Percentiles rank a stretch among this genome's conserved stretches.
Conservation (phyloP, 2,888 invertebrate species). For the Odontocolon sp. region DNA sequence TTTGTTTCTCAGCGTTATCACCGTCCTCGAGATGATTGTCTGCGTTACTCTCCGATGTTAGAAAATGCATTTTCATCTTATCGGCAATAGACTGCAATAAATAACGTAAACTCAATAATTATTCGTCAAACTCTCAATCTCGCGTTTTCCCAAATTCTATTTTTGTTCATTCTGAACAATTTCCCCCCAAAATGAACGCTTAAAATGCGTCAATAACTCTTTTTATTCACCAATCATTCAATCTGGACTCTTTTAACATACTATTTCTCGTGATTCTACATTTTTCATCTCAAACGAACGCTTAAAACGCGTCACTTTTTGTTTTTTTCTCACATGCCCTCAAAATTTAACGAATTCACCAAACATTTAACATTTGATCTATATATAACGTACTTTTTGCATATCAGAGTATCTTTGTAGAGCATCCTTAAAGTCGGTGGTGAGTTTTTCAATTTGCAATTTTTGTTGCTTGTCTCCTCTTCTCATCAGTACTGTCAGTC, state of each 20-base stretch:
- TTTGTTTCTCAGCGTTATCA: constrained; percentile 70
- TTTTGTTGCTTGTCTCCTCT: constrained; percentile 90
- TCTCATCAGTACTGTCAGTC: constrained; percentile 87
- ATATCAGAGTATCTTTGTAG: constrained; percentile 89
- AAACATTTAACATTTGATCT: too few relatives aligned
- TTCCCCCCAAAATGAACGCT: too few relatives aligned
- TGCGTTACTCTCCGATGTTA: constrained; percentile 68
- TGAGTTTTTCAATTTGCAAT: constrained; percentile 91
- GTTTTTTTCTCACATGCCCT: too few relatives aligned
- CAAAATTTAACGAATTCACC: too few relatives aligned
- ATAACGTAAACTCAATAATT: too few relatives aligned
- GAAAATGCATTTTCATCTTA: constrained; percentile 77
- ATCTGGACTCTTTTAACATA: background rate
- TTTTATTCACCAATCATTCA: background rate
- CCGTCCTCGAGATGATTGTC: constrained; percentile 69
- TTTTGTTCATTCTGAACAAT: too few relatives aligned
- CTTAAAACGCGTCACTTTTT: too few relatives aligned
- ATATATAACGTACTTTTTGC: constrained; percentile 87
- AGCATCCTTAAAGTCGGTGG: constrained; percentile 91
- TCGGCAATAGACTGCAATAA: constrained; percentile 76
- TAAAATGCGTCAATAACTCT: too few relatives aligned
- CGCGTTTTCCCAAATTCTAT: too few relatives aligned
- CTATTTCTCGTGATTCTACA: too few relatives aligned
- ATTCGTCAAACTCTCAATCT: too few relatives aligned
- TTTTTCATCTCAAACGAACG: too few relatives aligned